Evolutionary conservation across 2,113 vertebrate species (phyloP).

Genomic region (Sigmodon hispidus): DNA sequence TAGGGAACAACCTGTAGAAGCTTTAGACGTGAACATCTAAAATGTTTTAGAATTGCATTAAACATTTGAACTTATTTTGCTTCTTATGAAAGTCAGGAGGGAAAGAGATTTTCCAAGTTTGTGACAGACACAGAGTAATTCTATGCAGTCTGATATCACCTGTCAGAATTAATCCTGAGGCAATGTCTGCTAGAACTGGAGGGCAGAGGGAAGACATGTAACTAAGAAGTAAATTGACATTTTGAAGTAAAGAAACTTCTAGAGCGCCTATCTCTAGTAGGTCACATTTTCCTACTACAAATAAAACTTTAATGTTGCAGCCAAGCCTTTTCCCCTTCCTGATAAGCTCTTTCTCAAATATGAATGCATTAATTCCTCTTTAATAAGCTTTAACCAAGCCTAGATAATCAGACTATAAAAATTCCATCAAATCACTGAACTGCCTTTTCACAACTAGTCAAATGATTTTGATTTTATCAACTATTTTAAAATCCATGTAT

Average conservation of each 20-base stretch:
- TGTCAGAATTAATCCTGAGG: slow-evolving; percentile 82
- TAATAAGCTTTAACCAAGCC: slow-evolving; percentile 92
- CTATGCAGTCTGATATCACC: slow-evolving; percentile 72
- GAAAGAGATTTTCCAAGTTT: slow-evolving; percentile 74
- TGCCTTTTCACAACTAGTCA: slow-evolving; percentile 81
- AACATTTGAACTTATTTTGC: slow-evolving; percentile 74
- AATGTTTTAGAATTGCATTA: slow-evolving; percentile 72
- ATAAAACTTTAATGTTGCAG: slow-evolving; percentile 91
- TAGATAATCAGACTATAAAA: slow-evolving; percentile 91
- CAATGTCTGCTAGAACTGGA: slow-evolving; percentile 68
- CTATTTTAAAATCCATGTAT: slow-evolving; percentile 80
- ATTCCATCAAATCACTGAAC: slow-evolving; percentile 90
- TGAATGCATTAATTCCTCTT: slow-evolving; percentile 93
- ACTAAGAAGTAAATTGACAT: slow-evolving; percentile 78
- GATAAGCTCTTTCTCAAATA: slow-evolving; percentile 92
- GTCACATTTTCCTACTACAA: slow-evolving; percentile 90
- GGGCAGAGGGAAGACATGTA: slow-evolving; percentile 18
- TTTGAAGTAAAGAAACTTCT: slow-evolving; percentile 82
- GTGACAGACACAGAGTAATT: slow-evolving; percentile 63
- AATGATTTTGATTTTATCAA: slow-evolving; percentile 85
- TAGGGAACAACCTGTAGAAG: not conserved
- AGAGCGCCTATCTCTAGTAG: slow-evolving; percentile 88
- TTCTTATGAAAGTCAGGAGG: slow-evolving; percentile 58
- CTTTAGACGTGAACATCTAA: slow-evolving; percentile 51
- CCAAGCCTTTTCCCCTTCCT: slow-evolving; percentile 85